Evolutionary conservation across 1,140 invertebrate genomes (phyloP).

Genomic region (Drosophila auraria): DNA sequence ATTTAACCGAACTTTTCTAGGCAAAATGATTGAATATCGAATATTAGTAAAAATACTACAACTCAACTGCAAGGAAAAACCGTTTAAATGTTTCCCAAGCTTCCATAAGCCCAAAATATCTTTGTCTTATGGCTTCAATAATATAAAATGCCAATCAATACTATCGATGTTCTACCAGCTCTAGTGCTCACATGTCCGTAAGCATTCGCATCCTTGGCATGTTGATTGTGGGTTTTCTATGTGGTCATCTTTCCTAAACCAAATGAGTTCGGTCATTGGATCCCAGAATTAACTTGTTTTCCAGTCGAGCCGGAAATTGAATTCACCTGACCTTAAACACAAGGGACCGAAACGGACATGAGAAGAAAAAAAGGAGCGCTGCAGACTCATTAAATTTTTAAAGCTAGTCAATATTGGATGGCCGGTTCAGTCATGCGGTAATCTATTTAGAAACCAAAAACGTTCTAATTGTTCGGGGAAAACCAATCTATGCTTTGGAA

Average conservation of each 20-base stretch:
- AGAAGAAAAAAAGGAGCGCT: background rate
- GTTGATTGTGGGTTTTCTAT: slow-evolving; percentile 5
- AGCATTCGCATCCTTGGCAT: background rate
- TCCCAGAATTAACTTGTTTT: slow-evolving; percentile 21
- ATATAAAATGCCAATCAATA: background rate
- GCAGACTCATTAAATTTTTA: slow-evolving; percentile 25
- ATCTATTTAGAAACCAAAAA: slow-evolving; percentile 19
- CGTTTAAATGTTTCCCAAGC: too few species aligned
- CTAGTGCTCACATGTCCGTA: slow-evolving; percentile 3
- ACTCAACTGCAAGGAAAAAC: too few species aligned
- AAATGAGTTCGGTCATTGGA: slow-evolving; percentile 22
- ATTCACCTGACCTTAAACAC: slow-evolving; percentile 31
- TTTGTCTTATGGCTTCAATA: too few species aligned
- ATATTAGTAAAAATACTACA: too few species aligned
- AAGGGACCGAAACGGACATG: background rate
- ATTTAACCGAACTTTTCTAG: too few species aligned
- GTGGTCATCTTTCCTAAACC: slow-evolving; percentile 7
- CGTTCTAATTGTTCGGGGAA: slow-evolving; percentile 9
- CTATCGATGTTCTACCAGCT: background rate
- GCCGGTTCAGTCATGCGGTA: slow-evolving; percentile 23
- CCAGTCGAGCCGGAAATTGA: slow-evolving; percentile 45
- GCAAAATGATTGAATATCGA: too few species aligned
- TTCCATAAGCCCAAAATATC: too few species aligned
- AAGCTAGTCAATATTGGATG: slow-evolving; percentile 13
- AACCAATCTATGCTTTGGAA: slow-evolving; percentile 9